Conservation (phyloP, 1,140 invertebrate species). For the Aphis gossypii region DNA sequence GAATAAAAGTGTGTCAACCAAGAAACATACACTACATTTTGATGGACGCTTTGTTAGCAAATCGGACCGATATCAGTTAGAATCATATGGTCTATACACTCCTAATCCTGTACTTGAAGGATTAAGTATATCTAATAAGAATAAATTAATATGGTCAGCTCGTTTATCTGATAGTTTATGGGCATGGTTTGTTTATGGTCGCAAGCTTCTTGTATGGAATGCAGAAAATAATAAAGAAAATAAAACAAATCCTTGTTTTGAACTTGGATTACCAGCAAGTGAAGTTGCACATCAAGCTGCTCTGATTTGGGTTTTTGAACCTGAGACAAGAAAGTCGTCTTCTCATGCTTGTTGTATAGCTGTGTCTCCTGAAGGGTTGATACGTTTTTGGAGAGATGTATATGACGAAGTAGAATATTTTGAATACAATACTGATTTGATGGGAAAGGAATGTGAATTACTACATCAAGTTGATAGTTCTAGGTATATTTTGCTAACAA, state of each 20-base stretch:
- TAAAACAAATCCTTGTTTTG: conserved; percentile 73
- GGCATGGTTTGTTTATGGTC: conserved; percentile 88
- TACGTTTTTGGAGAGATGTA: conserved; percentile 91
- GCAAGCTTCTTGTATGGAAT: conserved; percentile 87
- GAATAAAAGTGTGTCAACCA: conserved; percentile 13
- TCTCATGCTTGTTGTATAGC: conserved; percentile 73
- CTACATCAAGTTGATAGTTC: conserved; percentile 74
- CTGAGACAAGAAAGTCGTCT: conserved; percentile 66
- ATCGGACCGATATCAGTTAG: conserved; percentile 55
- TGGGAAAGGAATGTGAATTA: conserved; percentile 73
- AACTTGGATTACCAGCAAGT: conserved; percentile 88
- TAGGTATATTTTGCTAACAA: conserved; percentile 87
- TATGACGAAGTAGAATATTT: conserved; percentile 84
- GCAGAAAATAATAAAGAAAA: conserved; percentile 60
- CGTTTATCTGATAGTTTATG: conserved; percentile 73
- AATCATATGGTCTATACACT: conserved; percentile 49
- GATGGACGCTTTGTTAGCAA: conserved; percentile 54
- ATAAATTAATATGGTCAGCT: conserved; percentile 60
- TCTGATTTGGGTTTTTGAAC: conserved; percentile 80
- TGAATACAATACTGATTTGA: conserved; percentile 82
- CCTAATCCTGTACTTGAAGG: conserved; percentile 54
- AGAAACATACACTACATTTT: conserved; percentile 53
- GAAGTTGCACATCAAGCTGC: conserved; percentile 90
- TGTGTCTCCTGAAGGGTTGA: conserved; percentile 88
- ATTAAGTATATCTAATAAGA: conserved; percentile 40